Evolutionary conservation across 2,113 vertebrate genomes (phyloP).

Genomic region (Saguinus imperator): DNA sequence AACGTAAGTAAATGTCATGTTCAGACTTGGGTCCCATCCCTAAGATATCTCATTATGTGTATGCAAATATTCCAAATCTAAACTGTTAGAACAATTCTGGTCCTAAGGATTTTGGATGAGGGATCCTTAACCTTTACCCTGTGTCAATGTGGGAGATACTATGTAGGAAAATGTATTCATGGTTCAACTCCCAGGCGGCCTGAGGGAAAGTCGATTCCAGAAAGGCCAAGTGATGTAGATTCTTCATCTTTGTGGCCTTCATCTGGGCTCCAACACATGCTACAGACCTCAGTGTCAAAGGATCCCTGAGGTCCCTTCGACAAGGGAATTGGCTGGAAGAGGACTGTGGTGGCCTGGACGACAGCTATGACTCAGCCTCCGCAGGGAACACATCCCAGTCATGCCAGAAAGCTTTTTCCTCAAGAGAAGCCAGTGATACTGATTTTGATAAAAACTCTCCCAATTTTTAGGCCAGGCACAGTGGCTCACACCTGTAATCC

Average conservation of each 20-base stretch:
- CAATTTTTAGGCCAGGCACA: too few species aligned
- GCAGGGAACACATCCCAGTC: rapidly evolving
- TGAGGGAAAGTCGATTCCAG: neutral
- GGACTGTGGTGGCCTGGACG: neutral
- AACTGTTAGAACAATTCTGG: neutral
- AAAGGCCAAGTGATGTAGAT: neutral
- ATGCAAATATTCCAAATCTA: neutral
- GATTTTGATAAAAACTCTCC: neutral
- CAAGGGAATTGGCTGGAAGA: neutral
- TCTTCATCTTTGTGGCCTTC: neutral
- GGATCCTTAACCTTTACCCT: neutral
- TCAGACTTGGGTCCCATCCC: neutral
- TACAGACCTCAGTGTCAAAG: neutral
- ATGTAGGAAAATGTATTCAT: rapidly evolving
- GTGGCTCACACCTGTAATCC: too few species aligned
- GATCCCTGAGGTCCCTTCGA: neutral
- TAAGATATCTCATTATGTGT: neutral
- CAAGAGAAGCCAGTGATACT: neutral
- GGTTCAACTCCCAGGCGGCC: rapidly evolving
- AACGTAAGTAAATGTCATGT: neutral
- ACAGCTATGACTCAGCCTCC: rapidly evolving
- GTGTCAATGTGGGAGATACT: rapidly evolving
- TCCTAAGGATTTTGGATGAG: neutral
- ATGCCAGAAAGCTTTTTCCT: neutral
- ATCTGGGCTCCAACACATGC: neutral